A percentile compares a stretch with the other conserved stretches of the same genome.
These are phyloP conservation scores for Noctua pronuba DNA, from an alignment of 2,888 invertebrate genomes.

Conservation along the genomic window DNA sequence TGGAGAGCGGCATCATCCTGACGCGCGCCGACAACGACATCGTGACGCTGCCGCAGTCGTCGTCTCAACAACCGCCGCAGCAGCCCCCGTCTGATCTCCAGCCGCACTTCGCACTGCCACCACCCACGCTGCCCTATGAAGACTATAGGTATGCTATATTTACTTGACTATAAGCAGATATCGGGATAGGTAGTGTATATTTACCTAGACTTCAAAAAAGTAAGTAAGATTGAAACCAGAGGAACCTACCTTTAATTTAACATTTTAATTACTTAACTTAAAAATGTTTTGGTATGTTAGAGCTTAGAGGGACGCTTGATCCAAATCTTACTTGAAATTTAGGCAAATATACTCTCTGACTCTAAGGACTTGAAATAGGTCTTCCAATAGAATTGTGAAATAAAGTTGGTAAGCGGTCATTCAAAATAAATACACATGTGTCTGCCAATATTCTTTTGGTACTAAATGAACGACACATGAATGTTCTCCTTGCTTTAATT, in stretches of 20 bases:
- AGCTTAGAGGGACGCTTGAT: neutral
- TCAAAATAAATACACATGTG: neutral
- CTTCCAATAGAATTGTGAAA: neutral
- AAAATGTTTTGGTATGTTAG: neutral
- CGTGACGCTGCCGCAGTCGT: slow-evolving; percentile 58
- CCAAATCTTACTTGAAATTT: neutral
- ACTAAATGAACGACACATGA: neutral
- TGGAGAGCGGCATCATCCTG: slow-evolving; percentile 63
- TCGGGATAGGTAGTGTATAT: neutral
- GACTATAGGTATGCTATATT: slow-evolving; percentile 74
- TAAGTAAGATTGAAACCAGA: neutral
- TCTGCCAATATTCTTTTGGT: neutral
- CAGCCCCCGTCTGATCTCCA: slow-evolving; percentile 74
- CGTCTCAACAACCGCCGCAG: slow-evolving; percentile 41
- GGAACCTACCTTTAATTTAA: neutral
- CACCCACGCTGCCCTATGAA: slow-evolving; percentile 79
- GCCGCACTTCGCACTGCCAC: slow-evolving; percentile 81
- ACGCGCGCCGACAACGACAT: slow-evolving; percentile 59
- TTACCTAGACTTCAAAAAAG: neutral
- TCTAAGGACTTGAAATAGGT: neutral
- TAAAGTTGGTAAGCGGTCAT: neutral
- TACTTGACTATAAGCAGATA: neutral
- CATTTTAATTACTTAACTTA: neutral
- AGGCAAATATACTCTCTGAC: neutral
- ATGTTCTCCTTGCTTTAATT: neutral